These are phyloP conservation scores for Eupithecia abbreviata DNA, from an alignment of 2,888 invertebrate species.

Conservation along the genomic window DNA sequence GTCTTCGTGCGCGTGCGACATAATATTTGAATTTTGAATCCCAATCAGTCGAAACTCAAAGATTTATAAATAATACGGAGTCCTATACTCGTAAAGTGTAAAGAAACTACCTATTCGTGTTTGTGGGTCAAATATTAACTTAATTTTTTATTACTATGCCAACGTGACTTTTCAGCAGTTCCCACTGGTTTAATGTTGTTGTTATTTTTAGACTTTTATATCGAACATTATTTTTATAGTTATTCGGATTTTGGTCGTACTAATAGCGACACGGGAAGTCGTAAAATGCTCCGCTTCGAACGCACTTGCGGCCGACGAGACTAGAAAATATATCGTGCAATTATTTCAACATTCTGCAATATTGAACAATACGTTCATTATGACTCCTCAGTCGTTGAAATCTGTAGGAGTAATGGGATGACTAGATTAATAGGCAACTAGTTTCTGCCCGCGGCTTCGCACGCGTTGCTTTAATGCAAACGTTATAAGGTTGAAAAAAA, in stretches of 20 bases:
- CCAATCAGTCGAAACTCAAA: background rate
- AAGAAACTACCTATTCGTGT: background rate
- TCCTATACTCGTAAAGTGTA: background rate
- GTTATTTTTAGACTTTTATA: conserved; percentile 66
- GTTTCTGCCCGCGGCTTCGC: too few species aligned
- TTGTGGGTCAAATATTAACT: conserved; percentile 7
- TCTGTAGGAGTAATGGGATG: background rate
- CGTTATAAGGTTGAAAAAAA: too few species aligned
- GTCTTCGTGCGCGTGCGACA: conserved; percentile 61
- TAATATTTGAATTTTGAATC: conserved; percentile 37
- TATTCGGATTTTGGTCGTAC: conserved; percentile 64
- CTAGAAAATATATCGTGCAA: background rate
- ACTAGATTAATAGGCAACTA: background rate
- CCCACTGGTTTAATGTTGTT: conserved; percentile 39
- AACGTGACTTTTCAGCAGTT: conserved; percentile 21
- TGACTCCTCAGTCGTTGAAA: background rate
- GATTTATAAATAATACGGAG: background rate
- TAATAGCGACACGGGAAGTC: conserved; percentile 73
- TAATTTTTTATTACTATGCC: conserved; percentile 2
- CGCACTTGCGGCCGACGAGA: conserved; percentile 24
- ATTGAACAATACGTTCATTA: background rate
- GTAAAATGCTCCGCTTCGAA: conserved; percentile 61
- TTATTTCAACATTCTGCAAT: background rate
- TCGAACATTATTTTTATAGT: conserved; percentile 68
- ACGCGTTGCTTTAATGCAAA: too few species aligned